phyloP scores from a whole-genome alignment of 2,888 invertebrate genomes.

The Pterobdella sp. region DNA sequence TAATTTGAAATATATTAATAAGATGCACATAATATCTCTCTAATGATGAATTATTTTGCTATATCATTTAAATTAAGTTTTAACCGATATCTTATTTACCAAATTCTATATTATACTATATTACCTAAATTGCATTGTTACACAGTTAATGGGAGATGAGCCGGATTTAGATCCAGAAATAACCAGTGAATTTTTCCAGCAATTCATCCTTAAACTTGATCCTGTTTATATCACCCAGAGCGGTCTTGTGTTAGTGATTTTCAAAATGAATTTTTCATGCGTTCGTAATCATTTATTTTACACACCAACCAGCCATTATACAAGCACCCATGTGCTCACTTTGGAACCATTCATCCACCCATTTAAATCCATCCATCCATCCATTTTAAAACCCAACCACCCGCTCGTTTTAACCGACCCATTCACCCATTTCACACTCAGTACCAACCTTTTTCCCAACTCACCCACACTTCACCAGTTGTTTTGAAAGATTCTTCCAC shows the following conservation, averaged over 20 bases:
- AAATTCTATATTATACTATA: constrained; percentile 24
- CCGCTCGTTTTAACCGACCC: neutral
- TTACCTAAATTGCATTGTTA: too few species aligned
- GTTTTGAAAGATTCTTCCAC: constrained; percentile 76
- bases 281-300: neutral
- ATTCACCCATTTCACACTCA: neutral
- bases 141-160: constrained; percentile 62
- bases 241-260: constrained; percentile 71
- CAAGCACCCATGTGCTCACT: neutral
- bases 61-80: too few species aligned
- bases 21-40: too few species aligned
- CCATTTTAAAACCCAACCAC: neutral
- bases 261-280: neutral
- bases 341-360: neutral
- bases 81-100: neutral
- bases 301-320: neutral
- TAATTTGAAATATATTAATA: too few species aligned
- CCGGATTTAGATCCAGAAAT: constrained; percentile 92
- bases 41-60: too few species aligned
- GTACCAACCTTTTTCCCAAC: neutral
- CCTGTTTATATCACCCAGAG: constrained; percentile 83
- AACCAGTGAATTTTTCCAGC: constrained; percentile 88
- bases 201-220: constrained; percentile 82
- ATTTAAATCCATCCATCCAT: neutral
- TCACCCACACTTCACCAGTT: constrained; percentile 40